These are phyloP conservation scores for Macquaria australasica DNA, from an alignment of 2,113 vertebrate genomes.

Conservation along the genomic window DNA sequence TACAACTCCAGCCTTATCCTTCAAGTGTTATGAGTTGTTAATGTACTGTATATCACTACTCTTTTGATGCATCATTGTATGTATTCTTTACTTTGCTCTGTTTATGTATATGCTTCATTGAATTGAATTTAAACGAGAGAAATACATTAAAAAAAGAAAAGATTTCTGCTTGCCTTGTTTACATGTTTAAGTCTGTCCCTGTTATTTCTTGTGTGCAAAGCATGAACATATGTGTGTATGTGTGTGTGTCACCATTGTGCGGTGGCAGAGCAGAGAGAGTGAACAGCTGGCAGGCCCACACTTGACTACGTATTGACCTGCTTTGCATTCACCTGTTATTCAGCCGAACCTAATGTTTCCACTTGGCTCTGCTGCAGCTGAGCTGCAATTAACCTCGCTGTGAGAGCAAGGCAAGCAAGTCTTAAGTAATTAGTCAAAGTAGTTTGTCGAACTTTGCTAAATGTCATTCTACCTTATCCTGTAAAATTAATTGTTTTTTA, in stretches of 20 bases:
- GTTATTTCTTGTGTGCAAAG: constrained; percentile 21
- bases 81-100: neutral
- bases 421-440: constrained; percentile 60
- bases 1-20: neutral
- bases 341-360: constrained; percentile 78
- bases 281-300: constrained; percentile 80
- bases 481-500: constrained; percentile 24
- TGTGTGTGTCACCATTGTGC: constrained; percentile 42
- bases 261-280: constrained; percentile 48
- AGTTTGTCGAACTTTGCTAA: constrained; percentile 60
- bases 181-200: constrained; percentile 31
- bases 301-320: constrained; percentile 79
- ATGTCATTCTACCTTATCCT: constrained; percentile 56
- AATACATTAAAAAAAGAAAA: neutral
- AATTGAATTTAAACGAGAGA: neutral
- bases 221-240: constrained; percentile 18
- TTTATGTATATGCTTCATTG: neutral
- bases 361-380: constrained; percentile 68
- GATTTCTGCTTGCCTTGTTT: constrained; percentile 37
- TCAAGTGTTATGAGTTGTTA: neutral
- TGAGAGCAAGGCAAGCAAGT: constrained; percentile 50
- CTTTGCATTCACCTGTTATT: constrained; percentile 83
- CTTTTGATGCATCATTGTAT: neutral
- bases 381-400: constrained; percentile 73
- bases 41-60: neutral